These are phyloP conservation scores for Pseudoips prasinana DNA, from an alignment of 2,888 invertebrate species.

Conservation along the genomic window DNA sequence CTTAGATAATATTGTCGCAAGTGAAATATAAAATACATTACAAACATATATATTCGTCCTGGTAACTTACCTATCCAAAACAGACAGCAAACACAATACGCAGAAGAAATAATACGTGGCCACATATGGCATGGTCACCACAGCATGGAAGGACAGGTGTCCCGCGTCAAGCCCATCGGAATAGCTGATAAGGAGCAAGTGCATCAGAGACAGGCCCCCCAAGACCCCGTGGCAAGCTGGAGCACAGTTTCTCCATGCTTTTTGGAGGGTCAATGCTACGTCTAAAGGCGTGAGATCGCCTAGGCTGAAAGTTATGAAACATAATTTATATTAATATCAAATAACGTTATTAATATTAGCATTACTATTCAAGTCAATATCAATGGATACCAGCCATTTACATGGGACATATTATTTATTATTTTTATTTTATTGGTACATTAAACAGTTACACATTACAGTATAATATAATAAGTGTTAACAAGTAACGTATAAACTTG, in stretches of 20 bases:
- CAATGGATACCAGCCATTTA: too few relatives aligned
- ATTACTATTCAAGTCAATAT: too few relatives aligned
- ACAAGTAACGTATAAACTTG: too few relatives aligned
- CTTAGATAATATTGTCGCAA: too few relatives aligned
- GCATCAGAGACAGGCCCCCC: constrained; percentile 82
- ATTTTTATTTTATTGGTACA: too few relatives aligned
- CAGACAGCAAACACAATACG: constrained; percentile 81
- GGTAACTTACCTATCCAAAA: constrained; percentile 83
- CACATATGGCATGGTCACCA: constrained; percentile 76
- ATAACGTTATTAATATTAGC: too few relatives aligned
- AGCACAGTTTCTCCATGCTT: constrained; percentile 72
- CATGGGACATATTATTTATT: too few relatives aligned
- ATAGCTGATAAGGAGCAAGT: constrained; percentile 80
- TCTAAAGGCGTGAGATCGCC: constrained; percentile 77
- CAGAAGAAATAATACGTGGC: constrained; percentile 82
- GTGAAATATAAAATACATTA: too few relatives aligned
- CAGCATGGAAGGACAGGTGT: constrained; percentile 71
- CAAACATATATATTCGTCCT: too few relatives aligned
- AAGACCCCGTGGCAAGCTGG: constrained; percentile 82
- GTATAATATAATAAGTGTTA: too few relatives aligned
- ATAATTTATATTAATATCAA: too few relatives aligned
- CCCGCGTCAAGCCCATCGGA: constrained; percentile 73
- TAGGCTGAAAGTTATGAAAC: constrained; percentile 61
- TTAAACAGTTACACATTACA: too few relatives aligned
- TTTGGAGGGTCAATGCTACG: constrained; percentile 76